phyloP scores from a whole-genome alignment of 2,888 invertebrate genomes.

The Lasioglossum leucozonium region DNA sequence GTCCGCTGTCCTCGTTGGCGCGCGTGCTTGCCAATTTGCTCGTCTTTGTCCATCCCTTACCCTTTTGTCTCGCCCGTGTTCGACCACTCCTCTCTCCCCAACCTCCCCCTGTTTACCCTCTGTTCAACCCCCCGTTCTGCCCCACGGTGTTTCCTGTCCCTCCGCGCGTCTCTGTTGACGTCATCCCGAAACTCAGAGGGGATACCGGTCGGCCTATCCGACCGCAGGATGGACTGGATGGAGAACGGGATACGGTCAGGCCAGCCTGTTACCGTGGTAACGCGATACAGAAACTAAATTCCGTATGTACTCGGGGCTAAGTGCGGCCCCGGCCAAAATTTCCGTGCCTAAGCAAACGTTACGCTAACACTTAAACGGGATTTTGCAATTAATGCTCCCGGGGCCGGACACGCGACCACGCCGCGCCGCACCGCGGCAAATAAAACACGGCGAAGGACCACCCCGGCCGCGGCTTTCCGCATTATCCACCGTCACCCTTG shows the following conservation, averaged over 20 bases:
- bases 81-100: not conserved
- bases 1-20: conserved; percentile 2
- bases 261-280: conserved; percentile 69
- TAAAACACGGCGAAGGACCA: conserved; percentile 35
- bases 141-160: not conserved
- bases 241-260: conserved; percentile 63
- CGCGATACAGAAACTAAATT: conserved; percentile 72
- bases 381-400: conserved; percentile 63
- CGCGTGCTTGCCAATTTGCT: not conserved
- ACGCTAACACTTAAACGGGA: conserved; percentile 63
- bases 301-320: conserved; percentile 67
- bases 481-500: conserved; percentile 23
- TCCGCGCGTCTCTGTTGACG: conserved; percentile 43
- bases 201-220: conserved; percentile 62
- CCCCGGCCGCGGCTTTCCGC: conserved; percentile 18
- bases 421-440: conserved; percentile 18
- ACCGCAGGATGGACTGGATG: conserved; percentile 66
- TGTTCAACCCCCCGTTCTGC: not conserved
- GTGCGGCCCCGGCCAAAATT: conserved; percentile 68
- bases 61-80: conserved; percentile 30
- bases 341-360: conserved; percentile 67
- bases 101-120: not conserved
- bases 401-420: not conserved
- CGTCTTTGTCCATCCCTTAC: conserved; percentile 23
- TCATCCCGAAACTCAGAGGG: conserved; percentile 62